Conservation (phyloP, 2,797 vertebrate species). For the Diplodus puntazzo region DNA sequence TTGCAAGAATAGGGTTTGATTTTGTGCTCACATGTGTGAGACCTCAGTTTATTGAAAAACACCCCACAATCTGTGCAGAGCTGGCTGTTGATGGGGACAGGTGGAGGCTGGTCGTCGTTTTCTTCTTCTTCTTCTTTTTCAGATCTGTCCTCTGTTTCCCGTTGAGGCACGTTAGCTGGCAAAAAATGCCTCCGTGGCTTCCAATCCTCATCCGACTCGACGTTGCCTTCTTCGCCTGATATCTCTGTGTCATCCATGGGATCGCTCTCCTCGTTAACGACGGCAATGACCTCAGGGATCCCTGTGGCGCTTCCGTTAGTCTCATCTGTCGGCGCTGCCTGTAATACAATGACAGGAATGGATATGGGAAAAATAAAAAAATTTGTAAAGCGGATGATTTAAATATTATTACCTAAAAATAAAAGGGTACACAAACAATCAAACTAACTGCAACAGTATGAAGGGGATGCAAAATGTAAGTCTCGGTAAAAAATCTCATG, state of each 20-base stretch:
- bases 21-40: conserved; percentile 61
- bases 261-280: conserved; percentile 29
- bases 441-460: no score
- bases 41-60: conserved; percentile 30
- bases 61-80: conserved; percentile 66
- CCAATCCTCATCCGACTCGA: conserved; percentile 48
- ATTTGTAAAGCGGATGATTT: background rate
- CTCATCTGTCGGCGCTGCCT: conserved; percentile 17
- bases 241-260: background rate
- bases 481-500: no score
- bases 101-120: background rate
- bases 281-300: conserved; percentile 13
- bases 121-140: background rate
- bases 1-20: conserved; percentile 56
- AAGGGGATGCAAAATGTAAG: no score
- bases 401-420: background rate
- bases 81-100: conserved; percentile 14
- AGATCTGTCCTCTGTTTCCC: background rate
- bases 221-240: conserved; percentile 1
- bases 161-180: background rate
- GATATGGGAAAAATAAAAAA: background rate
- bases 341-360: conserved; percentile 1
- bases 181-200: background rate
- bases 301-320: background rate
- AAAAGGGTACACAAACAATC: no score